These are phyloP conservation scores for Apodemus speciosus DNA, from an alignment of 2,113 vertebrate genomes.

Conservation along the genomic window DNA sequence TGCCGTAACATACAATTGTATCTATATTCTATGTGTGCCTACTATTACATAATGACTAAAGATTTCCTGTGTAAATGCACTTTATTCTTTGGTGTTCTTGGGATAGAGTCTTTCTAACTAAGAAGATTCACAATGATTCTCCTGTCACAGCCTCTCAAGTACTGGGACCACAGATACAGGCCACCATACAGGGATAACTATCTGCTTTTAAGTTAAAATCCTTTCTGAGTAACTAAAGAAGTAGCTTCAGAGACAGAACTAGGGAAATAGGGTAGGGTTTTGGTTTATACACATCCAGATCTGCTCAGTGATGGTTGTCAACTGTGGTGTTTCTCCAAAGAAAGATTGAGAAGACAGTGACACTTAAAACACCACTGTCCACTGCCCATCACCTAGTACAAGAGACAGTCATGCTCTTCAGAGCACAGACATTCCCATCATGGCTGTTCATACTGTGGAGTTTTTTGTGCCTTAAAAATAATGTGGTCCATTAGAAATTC, in stretches of 20 bases:
- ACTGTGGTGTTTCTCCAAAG: neutral
- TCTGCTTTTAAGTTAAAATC: constrained; percentile 26
- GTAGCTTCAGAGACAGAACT: neutral
- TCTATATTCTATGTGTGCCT: neutral
- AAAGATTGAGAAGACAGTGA: neutral
- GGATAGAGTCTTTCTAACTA: neutral
- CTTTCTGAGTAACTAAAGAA: neutral
- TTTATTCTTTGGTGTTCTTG: neutral
- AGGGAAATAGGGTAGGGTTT: neutral
- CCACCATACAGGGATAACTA: neutral
- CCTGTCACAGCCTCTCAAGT: neutral
- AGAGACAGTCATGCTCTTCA: neutral
- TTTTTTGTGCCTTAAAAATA: neutral
- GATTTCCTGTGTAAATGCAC: neutral
- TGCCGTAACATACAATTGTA: neutral
- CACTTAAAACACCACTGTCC: neutral
- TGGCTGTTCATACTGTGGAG: neutral
- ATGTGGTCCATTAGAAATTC: neutral
- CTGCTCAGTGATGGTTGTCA: neutral
- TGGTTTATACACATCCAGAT: neutral
- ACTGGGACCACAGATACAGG: neutral
- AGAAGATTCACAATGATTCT: neutral
- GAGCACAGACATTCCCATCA: neutral
- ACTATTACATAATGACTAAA: neutral
- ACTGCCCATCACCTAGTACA: neutral